Conservation (phyloP, 1,140 invertebrate species). For the Drosophila parabipectinata region DNA sequence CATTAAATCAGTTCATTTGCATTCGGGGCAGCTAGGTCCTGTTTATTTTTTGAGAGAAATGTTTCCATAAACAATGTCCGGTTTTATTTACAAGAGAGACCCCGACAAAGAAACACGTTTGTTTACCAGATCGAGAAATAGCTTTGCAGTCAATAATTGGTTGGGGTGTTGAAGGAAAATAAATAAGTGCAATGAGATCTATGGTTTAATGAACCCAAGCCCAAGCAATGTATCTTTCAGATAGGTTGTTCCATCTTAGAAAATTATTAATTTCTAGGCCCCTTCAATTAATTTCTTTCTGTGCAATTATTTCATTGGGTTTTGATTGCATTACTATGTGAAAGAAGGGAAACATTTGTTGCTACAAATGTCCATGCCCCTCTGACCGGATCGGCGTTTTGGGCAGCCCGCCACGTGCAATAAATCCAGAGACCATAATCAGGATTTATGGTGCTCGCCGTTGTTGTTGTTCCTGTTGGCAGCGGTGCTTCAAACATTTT, state of each 20-base stretch:
- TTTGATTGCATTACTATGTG: neutral
- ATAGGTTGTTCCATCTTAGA: too few relatives aligned
- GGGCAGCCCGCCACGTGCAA: conserved; percentile 54
- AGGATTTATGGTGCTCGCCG: conserved; percentile 75
- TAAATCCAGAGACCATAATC: conserved; percentile 82
- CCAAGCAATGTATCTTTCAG: too few relatives aligned
- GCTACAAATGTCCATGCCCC: conserved; percentile 22
- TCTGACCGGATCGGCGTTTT: conserved; percentile 26
- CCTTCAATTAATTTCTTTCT: neutral
- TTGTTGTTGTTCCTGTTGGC: conserved; percentile 45
- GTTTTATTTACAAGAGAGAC: conserved; percentile 45
- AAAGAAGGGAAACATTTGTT: conserved; percentile 20
- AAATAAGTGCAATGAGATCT: conserved; percentile 11
- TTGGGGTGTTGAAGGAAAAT: neutral
- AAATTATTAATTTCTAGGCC: neutral
- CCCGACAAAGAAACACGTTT: conserved; percentile 33
- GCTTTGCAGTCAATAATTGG: conserved; percentile 30
- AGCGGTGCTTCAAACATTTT: conserved; percentile 80
- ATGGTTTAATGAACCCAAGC: neutral
- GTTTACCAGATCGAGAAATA: conserved; percentile 26
- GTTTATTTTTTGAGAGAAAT: conserved; percentile 68
- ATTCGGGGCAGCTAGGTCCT: conserved; percentile 32
- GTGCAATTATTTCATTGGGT: conserved; percentile 7
- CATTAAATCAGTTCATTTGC: conserved; percentile 46
- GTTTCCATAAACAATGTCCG: conserved; percentile 56